Conservation (phyloP, 2,888 invertebrate genomes). For the Acanthosepion pharaonis region DNA sequence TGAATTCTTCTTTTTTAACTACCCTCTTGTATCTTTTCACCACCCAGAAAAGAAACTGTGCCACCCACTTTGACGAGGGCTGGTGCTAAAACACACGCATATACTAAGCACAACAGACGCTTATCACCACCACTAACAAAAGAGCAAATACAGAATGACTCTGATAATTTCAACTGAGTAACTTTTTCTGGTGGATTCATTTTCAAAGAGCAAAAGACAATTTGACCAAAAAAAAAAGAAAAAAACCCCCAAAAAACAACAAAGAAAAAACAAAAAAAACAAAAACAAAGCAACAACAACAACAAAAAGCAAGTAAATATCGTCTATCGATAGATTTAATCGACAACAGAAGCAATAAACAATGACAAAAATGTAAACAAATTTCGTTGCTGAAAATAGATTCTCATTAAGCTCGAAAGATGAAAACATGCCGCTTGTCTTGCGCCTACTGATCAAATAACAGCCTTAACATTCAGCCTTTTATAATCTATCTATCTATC, state of each 20-base stretch:
- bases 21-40: too few relatives aligned
- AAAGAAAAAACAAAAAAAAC: too few relatives aligned
- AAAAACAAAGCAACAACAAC: too few relatives aligned
- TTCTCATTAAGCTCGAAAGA: not conserved
- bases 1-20: too few relatives aligned
- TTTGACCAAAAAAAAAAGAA: too few relatives aligned
- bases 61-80: too few relatives aligned
- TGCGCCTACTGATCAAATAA: too few relatives aligned
- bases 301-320: not conserved
- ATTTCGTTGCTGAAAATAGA: not conserved
- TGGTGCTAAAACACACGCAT: too few relatives aligned
- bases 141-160: not conserved
- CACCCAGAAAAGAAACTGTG: too few relatives aligned
- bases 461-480: too few relatives aligned
- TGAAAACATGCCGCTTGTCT: not conserved
- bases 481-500: too few relatives aligned
- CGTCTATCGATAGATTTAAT: not conserved
- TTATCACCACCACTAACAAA: not conserved
- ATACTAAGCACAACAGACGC: not conserved
- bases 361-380: not conserved
- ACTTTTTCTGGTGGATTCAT: not conserved
- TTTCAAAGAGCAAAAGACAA: not conserved
- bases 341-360: not conserved
- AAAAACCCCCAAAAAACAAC: too few relatives aligned
- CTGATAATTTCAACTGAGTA: not conserved